phyloP scores from a whole-genome alignment of 2,113 vertebrate species.

The Archilochus colubris region DNA sequence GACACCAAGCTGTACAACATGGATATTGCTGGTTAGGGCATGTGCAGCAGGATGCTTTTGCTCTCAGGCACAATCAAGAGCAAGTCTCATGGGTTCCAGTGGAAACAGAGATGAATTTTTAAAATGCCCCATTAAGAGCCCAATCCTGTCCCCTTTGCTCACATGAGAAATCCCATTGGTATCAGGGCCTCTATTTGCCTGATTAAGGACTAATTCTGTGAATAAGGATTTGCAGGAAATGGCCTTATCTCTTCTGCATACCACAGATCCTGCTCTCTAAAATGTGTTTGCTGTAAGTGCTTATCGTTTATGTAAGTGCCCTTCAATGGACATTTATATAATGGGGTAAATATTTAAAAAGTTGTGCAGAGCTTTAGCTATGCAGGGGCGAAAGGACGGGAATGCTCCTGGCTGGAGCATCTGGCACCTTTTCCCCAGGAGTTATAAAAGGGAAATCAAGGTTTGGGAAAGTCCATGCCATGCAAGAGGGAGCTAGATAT shows the following conservation, averaged over 20 bases:
- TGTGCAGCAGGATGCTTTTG: neutral
- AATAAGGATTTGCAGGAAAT: slow-evolving; percentile 70
- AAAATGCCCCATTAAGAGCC: slow-evolving; percentile 5
- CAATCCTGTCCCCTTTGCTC: neutral
- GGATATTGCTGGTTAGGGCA: neutral
- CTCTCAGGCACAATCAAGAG: neutral
- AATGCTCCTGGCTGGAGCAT: neutral
- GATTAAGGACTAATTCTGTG: slow-evolving; percentile 56
- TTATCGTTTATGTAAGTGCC: slow-evolving; percentile 71
- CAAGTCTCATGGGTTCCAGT: neutral
- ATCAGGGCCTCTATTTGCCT: slow-evolving; percentile 40
- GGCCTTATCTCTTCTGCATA: slow-evolving; percentile 66
- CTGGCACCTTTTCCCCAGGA: neutral
- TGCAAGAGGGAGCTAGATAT: neutral
- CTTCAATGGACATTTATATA: slow-evolving; percentile 71
- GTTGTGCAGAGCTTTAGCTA: slow-evolving; percentile 51
- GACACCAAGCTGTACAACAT: neutral
- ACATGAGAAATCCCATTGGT: slow-evolving; percentile 17
- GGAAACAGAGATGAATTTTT: neutral
- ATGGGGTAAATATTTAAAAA: slow-evolving; percentile 73
- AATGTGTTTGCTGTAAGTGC: slow-evolving; percentile 62
- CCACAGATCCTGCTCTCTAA: slow-evolving; percentile 64
- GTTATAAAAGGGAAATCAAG: neutral
- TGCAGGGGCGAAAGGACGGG: neutral
- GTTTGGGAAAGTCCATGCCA: neutral